Percentiles rank a stretch among this genome's conserved stretches.
phyloP scores from a whole-genome alignment of 2,113 vertebrate genomes.

The Morphnarchus princeps region DNA sequence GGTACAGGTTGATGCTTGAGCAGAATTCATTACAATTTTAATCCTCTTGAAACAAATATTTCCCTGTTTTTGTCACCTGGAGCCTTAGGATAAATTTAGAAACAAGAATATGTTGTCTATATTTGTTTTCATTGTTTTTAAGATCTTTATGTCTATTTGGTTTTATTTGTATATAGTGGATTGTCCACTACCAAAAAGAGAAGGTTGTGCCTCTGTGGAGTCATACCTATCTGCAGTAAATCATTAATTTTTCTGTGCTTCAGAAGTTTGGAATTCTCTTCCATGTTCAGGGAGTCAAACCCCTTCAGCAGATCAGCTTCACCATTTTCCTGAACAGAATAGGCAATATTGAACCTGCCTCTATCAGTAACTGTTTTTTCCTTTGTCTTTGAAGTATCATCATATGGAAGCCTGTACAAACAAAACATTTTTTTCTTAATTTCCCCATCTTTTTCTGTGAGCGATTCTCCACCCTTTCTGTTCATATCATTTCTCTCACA shows the following conservation, averaged over 20 bases:
- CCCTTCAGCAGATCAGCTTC: background rate
- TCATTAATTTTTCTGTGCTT: background rate
- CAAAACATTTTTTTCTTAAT: background rate
- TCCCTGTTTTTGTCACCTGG: background rate
- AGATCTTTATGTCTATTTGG: background rate
- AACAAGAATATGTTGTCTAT: background rate
- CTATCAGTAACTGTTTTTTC: background rate
- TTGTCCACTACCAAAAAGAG: background rate
- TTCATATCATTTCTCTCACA: background rate
- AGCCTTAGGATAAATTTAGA: slow-evolving; percentile 12
- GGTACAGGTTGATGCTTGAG: background rate
- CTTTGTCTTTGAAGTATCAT: background rate
- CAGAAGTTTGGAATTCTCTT: background rate
- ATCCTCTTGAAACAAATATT: background rate
- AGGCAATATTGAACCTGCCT: background rate
- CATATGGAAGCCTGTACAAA: background rate
- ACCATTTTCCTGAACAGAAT: background rate
- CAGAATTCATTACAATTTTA: background rate
- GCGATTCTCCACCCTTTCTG: background rate
- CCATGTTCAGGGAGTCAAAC: background rate
- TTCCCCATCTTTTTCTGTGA: background rate
- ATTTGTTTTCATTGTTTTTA: background rate
- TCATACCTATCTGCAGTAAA: background rate
- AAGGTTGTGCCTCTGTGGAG: background rate
- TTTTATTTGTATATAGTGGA: background rate